These are phyloP conservation scores for Caenorhabditis sp. DNA, from an alignment of 2,888 invertebrate species.

Conservation along the genomic window DNA sequence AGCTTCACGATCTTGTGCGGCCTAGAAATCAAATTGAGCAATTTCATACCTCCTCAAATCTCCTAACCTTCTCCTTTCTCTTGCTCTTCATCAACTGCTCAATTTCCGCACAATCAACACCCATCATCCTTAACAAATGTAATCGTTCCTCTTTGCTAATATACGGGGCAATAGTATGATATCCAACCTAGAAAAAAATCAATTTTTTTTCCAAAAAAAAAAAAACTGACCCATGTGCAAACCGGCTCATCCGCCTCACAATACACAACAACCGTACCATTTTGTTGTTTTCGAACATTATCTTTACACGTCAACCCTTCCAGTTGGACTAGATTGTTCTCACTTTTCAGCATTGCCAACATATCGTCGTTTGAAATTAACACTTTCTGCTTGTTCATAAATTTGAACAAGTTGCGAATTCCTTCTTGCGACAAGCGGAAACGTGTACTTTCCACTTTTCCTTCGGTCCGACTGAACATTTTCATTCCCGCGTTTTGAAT, in stretches of 20 bases:
- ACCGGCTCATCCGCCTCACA: conserved; percentile 54
- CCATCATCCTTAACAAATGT: conserved; percentile 58
- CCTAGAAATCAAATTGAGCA: conserved; percentile 20
- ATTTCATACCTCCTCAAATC: conserved; percentile 13
- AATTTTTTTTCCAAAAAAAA: neutral
- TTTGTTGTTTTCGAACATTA: conserved; percentile 44
- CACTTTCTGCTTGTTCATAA: conserved; percentile 55
- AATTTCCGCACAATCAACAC: conserved; percentile 57
- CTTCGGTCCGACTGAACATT: conserved; percentile 87
- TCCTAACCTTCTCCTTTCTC: conserved; percentile 49
- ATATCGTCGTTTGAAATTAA: conserved; percentile 49
- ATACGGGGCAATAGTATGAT: conserved; percentile 58
- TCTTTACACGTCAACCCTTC: conserved; percentile 44
- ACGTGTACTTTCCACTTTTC: conserved; percentile 50
- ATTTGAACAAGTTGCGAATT: conserved; percentile 45
- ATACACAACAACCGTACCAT: conserved; percentile 53
- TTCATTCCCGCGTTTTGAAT: conserved; percentile 97
- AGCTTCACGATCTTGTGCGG: conserved; percentile 25
- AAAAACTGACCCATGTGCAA: conserved; percentile 54
- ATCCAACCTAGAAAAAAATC: conserved; percentile 56
- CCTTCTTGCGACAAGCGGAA: conserved; percentile 60
- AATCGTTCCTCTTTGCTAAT: conserved; percentile 60
- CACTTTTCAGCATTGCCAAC: conserved; percentile 50
- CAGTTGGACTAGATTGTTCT: conserved; percentile 48
- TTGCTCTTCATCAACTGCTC: conserved; percentile 59